These are phyloP conservation scores for Poeciliopsis occidentalis DNA, from an alignment of 2,113 vertebrate genomes.

Conservation along the genomic window DNA sequence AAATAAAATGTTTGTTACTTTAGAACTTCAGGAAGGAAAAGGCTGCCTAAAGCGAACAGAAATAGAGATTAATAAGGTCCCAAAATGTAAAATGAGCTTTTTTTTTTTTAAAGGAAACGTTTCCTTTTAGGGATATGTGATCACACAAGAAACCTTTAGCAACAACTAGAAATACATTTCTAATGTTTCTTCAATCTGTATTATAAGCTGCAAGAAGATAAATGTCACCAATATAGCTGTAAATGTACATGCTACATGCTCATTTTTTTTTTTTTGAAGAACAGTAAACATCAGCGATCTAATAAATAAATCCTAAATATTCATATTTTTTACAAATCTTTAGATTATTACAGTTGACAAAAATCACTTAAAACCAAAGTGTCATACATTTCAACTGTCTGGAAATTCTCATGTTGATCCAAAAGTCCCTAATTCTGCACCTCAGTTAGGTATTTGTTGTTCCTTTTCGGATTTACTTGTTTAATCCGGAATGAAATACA, in stretches of 20 bases:
- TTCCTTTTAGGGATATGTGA: not conserved
- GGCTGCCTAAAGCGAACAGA: not conserved
- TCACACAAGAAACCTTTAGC: not conserved
- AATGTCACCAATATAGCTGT: no score
- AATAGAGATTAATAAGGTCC: not conserved
- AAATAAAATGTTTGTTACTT: slow-evolving; percentile 12
- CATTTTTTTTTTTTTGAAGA: not conserved
- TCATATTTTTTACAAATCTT: not conserved
- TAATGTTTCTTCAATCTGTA: not conserved
- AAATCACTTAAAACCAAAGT: not conserved
- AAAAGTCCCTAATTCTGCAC: not conserved
- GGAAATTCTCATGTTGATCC: not conserved
- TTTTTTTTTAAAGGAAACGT: not conserved
- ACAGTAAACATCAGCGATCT: not conserved
- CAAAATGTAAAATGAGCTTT: not conserved
- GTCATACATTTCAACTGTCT: not conserved
- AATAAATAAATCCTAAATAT: not conserved
- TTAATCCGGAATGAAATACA: not conserved
- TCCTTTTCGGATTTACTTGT: not conserved
- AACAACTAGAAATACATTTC: not conserved
- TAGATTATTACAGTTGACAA: not conserved
- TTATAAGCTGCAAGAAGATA: not conserved
- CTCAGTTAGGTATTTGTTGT: not conserved
- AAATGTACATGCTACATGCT: not conserved
- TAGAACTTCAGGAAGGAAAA: slow-evolving; percentile 21